phyloP scores from a whole-genome alignment of 2,797 vertebrate species.

The Squalus acanthias region DNA sequence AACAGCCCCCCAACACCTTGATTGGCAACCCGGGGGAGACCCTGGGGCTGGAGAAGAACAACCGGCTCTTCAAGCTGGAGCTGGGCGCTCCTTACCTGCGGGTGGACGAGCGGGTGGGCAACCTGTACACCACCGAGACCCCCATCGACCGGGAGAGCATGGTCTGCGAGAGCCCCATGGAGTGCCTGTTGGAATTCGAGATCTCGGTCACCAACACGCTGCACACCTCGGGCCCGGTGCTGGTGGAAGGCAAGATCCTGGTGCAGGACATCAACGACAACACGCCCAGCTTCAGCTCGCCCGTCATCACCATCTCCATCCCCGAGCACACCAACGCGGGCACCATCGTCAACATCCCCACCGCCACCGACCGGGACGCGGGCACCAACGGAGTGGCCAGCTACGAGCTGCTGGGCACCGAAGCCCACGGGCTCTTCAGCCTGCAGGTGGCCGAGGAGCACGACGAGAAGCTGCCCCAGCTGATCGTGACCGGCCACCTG shows the following conservation, averaged over 20 bases:
- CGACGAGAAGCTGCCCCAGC: constrained; percentile 86
- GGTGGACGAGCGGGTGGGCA: constrained; percentile 88
- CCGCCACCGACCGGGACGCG: constrained; percentile 80
- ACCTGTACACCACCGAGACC: constrained; percentile 91
- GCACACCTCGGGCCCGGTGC: constrained; percentile 70
- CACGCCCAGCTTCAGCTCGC: constrained; percentile 89
- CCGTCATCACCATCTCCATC: constrained; percentile 83
- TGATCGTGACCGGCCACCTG: constrained; percentile 88
- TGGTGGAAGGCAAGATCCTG: constrained; percentile 91
- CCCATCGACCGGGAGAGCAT: constrained; percentile 87
- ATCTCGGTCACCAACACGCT: constrained; percentile 91
- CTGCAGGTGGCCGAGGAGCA: constrained; percentile 85
- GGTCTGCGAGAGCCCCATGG: constrained; percentile 77
- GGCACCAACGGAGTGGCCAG: constrained; percentile 81
- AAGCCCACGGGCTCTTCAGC: constrained; percentile 80
- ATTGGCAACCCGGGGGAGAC: constrained; percentile 87
- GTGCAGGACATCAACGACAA: constrained; percentile 94
- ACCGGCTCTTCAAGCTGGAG: constrained; percentile 93
- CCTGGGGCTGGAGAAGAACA: constrained; percentile 80
- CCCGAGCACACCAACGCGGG: constrained; percentile 88
- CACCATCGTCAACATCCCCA: constrained; percentile 76
- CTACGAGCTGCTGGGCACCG: constrained; percentile 75
- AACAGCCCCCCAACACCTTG: constrained; percentile 86
- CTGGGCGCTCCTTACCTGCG: constrained; percentile 82
- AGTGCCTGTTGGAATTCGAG: constrained; percentile 90